Base-by-base conservation (phyloP, 1,140 invertebrate species). In the Zaprionus capensis region DNA sequence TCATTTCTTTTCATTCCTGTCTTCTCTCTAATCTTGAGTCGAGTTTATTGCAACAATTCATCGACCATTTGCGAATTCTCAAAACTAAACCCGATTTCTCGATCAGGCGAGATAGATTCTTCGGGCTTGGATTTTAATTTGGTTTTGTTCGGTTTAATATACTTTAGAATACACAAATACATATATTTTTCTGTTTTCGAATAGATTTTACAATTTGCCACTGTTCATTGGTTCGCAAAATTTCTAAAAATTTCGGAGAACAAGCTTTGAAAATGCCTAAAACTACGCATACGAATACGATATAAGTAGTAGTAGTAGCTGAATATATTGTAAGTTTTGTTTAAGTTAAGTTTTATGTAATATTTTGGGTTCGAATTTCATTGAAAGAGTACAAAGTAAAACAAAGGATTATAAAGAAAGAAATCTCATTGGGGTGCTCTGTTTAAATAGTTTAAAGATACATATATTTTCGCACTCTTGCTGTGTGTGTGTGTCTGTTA, bases 241-340 rank as follows among this genome's bases (percentile, higher is more conserved):
- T 88, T 78, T 90, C 85, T 83, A 90, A 82, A 90, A 74, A 61
- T 71, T 88, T 76, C 84, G 76, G 82, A 73, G 85, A 90, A 90
- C 85, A 90, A 90, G 85, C 85, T 90, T 90, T 91, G 85, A 90
- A 90, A 90, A 90, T 90, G 85, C 86, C 71, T 91, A 73, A 90
- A 90, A 90, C 86, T 90, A 90, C 81, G 69, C 57, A 81, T 82
- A 80, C 59, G 80, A 88, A 88, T 88, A 88, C 78, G 90, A 84
- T 84, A 88, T 85, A 46, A 46, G 41, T 46, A 46, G 41, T 17
- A 51, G 46, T 51, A 51, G 46, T 82, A 76, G 78, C 84, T 80
- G 85, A 87, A 87, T 87, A 87, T 87, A 81, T 24, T 72, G 57
- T 74, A 59, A 71, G 70, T 80, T 46, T 46, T 76, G 61, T 56